Percentiles rank a stretch among this genome's conserved stretches.
Evolutionary conservation across 2,888 invertebrate genomes (phyloP).

Genomic region (Agrochola macilenta): DNA sequence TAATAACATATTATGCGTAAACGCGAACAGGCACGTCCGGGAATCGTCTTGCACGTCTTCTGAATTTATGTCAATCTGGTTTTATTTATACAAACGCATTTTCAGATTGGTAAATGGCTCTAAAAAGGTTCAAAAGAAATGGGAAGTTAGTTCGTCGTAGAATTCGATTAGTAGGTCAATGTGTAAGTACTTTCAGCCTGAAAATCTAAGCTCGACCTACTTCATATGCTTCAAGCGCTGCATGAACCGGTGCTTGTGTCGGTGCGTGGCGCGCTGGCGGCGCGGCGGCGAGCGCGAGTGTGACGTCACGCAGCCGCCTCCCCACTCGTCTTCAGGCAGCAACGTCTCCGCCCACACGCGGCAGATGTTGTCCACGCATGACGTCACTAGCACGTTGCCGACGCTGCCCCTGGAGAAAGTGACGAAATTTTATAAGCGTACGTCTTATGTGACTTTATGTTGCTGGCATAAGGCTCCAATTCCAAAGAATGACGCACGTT

Average conservation of each 20-base stretch:
- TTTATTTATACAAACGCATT: neutral
- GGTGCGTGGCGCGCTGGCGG: slow-evolving; percentile 95
- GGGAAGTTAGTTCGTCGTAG: neutral
- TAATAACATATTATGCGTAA: too few species aligned
- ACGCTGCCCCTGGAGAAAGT: slow-evolving; percentile 94
- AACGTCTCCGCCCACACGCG: slow-evolving; percentile 99
- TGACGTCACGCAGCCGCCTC: slow-evolving; percentile 88
- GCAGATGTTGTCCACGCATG: slow-evolving; percentile 99
- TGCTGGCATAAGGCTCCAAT: neutral
- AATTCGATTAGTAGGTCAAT: neutral
- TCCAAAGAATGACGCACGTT: neutral
- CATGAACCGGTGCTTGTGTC: slow-evolving; percentile 99
- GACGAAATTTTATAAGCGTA: neutral
- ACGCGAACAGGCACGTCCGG: neutral
- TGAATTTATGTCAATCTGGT: neutral
- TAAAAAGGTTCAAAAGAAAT: neutral
- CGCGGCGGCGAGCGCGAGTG: slow-evolving; percentile 92
- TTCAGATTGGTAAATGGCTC: neutral
- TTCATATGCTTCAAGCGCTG: slow-evolving; percentile 99
- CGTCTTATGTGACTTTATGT: neutral
- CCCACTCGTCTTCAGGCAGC: slow-evolving; percentile 97
- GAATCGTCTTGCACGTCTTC: neutral
- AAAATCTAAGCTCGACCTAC: slow-evolving; percentile 86
- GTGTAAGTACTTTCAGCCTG: neutral
- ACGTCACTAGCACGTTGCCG: slow-evolving; percentile 99